These are phyloP conservation scores for Pseudochirops cupreus DNA, from an alignment of 2,797 vertebrate species.

Conservation along the genomic window DNA sequence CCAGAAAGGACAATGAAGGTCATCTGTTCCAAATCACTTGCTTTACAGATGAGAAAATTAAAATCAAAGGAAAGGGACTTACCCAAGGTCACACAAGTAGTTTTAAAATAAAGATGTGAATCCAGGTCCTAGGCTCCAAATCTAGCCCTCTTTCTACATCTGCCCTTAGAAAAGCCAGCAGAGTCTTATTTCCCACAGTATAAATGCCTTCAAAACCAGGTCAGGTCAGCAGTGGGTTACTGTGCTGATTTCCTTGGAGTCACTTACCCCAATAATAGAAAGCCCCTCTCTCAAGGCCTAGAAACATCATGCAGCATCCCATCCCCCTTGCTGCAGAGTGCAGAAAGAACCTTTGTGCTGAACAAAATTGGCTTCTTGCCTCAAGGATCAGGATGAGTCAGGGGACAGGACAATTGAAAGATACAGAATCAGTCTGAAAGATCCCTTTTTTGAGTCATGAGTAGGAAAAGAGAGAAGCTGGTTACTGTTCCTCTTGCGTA, in stretches of 20 bases:
- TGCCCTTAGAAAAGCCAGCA: neutral
- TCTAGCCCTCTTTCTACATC: neutral
- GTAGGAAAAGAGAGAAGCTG: conserved; percentile 47
- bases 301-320: conserved; percentile 48
- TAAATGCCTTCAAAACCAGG: neutral
- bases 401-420: conserved; percentile 66
- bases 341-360: conserved; percentile 65
- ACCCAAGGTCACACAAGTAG: neutral
- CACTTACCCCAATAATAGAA: conserved; percentile 52
- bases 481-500: conserved; percentile 20
- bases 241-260: neutral
- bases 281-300: conserved; percentile 51
- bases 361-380: conserved; percentile 68
- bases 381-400: conserved; percentile 71
- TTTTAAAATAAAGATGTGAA: neutral
- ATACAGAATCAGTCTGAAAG: conserved; percentile 58
- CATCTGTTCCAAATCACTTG: neutral
- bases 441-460: conserved; percentile 64
- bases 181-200: neutral
- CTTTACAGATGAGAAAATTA: neutral
- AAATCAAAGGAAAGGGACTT: neutral
- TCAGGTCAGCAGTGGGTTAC: neutral
- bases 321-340: conserved; percentile 43
- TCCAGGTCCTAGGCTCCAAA: neutral
- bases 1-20: neutral